Evolutionary conservation across 2,797 vertebrate species (phyloP).

Genomic region (Limnodromus scolopaceus): DNA sequence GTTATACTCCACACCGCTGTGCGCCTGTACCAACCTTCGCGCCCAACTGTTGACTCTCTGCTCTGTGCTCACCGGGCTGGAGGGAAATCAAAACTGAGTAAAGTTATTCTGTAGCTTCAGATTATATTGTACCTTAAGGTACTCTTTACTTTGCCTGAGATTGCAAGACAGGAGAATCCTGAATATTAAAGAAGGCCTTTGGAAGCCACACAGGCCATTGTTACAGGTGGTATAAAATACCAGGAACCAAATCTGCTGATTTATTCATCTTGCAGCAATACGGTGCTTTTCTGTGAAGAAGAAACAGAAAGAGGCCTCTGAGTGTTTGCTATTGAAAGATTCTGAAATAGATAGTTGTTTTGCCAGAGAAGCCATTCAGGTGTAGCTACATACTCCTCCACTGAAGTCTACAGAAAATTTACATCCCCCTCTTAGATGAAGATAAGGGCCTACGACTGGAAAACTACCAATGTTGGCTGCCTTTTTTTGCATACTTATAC

Average conservation of each 20-base stretch:
- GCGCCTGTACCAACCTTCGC: neutral
- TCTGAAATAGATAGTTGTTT: neutral
- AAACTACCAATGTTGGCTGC: neutral
- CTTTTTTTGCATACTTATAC: neutral
- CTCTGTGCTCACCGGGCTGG: too few relatives aligned
- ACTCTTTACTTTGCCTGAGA: too few relatives aligned
- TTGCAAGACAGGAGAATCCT: too few relatives aligned
- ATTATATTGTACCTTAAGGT: too few relatives aligned
- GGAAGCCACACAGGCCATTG: too few relatives aligned
- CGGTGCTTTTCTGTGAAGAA: neutral
- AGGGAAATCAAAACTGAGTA: too few relatives aligned
- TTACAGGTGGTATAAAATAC: too few relatives aligned
- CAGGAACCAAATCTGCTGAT: neutral
- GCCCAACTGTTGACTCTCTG: too few relatives aligned
- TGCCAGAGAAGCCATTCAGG: neutral
- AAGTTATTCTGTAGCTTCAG: too few relatives aligned
- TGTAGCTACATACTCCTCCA: neutral
- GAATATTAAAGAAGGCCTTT: too few relatives aligned
- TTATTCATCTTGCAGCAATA: neutral
- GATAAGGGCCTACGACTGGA: neutral
- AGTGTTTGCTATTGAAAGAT: neutral
- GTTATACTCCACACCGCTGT: neutral
- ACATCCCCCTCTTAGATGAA: neutral
- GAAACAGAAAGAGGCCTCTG: neutral
- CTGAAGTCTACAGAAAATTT: neutral